These are phyloP conservation scores for Crocodylus rhombifer DNA, from an alignment of 2,797 vertebrate species.

Conservation along the genomic window DNA sequence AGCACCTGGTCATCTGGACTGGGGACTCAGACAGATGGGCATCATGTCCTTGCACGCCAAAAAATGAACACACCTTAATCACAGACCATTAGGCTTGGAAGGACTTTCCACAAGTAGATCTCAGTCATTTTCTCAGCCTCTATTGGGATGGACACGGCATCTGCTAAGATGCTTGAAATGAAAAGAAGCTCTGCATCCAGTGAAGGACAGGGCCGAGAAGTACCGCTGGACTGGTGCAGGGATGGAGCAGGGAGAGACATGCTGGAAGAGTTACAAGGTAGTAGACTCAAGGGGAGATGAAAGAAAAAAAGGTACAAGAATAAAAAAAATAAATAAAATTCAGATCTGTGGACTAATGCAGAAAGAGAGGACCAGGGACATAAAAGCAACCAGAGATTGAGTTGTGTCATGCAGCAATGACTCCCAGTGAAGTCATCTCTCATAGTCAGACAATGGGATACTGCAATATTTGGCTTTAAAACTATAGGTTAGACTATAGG, in stretches of 20 bases:
- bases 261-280: background rate
- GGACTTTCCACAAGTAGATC: too few relatives aligned
- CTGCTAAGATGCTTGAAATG: background rate
- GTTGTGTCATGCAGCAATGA: too few relatives aligned
- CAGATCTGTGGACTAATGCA: background rate
- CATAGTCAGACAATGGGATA: too few relatives aligned
- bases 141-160: background rate
- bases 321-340: background rate
- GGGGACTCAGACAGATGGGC: too few relatives aligned
- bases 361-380: background rate
- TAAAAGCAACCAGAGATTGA: background rate
- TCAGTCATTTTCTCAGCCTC: too few relatives aligned
- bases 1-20: too few relatives aligned
- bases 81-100: too few relatives aligned
- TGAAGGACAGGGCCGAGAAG: background rate
- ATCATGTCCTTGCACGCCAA: too few relatives aligned
- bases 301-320: background rate
- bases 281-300: background rate
- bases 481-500: background rate
- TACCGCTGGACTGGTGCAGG: background rate
- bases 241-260: background rate
- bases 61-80: too few relatives aligned
- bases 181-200: background rate
- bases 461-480: too few relatives aligned
- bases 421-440: too few relatives aligned